Base-by-base conservation (phyloP, 2,797 vertebrate species). In the Lophotriccus pileatus region DNA sequence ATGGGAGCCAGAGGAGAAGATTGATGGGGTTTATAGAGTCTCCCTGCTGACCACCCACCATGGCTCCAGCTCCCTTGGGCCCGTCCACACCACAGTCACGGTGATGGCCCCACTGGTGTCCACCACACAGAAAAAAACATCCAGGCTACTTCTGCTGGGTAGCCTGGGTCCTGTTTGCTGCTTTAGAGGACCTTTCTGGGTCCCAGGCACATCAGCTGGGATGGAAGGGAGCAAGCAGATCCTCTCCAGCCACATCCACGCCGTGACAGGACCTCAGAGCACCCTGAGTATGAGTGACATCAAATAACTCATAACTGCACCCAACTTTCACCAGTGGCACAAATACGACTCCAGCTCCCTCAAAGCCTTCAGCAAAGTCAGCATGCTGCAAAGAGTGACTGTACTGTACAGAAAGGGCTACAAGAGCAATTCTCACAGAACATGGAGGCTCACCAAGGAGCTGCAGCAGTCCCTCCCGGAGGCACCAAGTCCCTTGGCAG, bases 11-110 rank as follows among this genome's bases (percentile, higher is more conserved):
- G 72, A 90, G 83, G 83, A 94, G 59, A 81, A 95, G 95, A 96
- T 83, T 95, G 96, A 96, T 95, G 92, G 76, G 92, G 49, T 95
- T 96, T 95, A 93, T 72, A 89, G 92, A 93, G 83, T 96, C 94
- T 88, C 59, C 49, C 87, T 91, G 49, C 87, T 94, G 93, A 93
- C 93, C 95, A 95, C 94, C 94, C 92, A 95, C 94, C 63, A 94
- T 79, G 92, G 92, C 67, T 82, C 21, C 60, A 55, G 28, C 87
- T 95, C 75, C 78, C 75, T 80, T 90, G 72, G 87, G 89, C 53
- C 75, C 55, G 18, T 93, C 93, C 89, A 53, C 39, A 58, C 37
- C 10, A 47, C 68, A 79, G 55, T 41, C 63, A 81, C 2, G 12
- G 69, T 0, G 2, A 52, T 66, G 80, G 53, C 74, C 91, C 64